Percentiles rank a stretch among this genome's conserved stretches.
Evolutionary conservation across 2,888 invertebrate species (phyloP).

Genomic region (Deroplatys truncata): DNA sequence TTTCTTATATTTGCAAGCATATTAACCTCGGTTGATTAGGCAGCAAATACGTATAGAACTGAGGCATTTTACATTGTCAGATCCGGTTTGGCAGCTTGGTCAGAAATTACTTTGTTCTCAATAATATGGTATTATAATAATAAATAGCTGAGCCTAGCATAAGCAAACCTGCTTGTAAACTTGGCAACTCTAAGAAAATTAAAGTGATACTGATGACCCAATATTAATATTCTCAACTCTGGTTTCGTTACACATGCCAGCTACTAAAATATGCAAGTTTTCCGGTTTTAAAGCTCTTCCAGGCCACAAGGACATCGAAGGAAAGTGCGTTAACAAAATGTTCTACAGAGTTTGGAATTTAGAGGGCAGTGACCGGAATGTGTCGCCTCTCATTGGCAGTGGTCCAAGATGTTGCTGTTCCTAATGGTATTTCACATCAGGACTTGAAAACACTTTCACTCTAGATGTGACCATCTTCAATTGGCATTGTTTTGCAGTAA

Average conservation of each 20-base stretch:
- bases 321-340: not conserved
- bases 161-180: too few relatives aligned
- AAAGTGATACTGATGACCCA: not conserved
- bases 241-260: too few relatives aligned
- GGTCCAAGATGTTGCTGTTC: not conserved
- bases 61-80: not conserved
- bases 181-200: too few relatives aligned
- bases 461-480: not conserved
- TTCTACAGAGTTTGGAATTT: not conserved
- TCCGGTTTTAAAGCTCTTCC: not conserved
- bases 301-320: not conserved
- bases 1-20: too few relatives aligned
- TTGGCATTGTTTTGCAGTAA: not conserved
- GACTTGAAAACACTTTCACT: not conserved
- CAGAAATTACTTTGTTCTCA: not conserved
- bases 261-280: not conserved
- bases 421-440: not conserved
- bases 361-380: not conserved
- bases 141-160: not conserved
- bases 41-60: too few relatives aligned
- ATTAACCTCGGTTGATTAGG: too few relatives aligned
- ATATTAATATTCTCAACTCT: not conserved
- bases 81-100: not conserved
- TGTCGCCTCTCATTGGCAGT: not conserved
- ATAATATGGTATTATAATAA: not conserved